These are phyloP conservation scores for Drosophila acutilabella DNA, from an alignment of 2,888 invertebrate species.

Conservation along the genomic window DNA sequence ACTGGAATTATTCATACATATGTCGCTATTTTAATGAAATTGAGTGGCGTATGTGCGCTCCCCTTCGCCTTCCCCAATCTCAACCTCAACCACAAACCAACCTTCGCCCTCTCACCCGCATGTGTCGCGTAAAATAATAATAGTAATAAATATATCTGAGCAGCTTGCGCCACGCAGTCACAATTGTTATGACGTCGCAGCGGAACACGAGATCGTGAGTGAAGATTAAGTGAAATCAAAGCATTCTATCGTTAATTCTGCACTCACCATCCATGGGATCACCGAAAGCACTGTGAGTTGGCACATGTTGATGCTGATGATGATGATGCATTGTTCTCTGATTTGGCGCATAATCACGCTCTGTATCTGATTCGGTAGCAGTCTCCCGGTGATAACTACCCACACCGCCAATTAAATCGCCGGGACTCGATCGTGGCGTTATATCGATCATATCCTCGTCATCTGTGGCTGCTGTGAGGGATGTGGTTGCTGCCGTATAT, in stretches of 20 bases:
- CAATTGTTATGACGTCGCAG: slow-evolving; percentile 42
- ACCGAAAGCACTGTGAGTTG: slow-evolving; percentile 85
- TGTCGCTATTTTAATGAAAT: slow-evolving; percentile 29
- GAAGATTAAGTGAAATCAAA: slow-evolving; percentile 36
- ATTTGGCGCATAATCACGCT: slow-evolving; percentile 73
- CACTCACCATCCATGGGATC: slow-evolving; percentile 81
- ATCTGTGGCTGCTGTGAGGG: slow-evolving; percentile 83
- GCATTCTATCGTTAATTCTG: neutral
- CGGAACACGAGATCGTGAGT: slow-evolving; percentile 29
- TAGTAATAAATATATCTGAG: slow-evolving; percentile 32
- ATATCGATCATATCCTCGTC: slow-evolving; percentile 89
- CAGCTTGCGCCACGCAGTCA: slow-evolving; percentile 35
- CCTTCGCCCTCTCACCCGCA: slow-evolving; percentile 13
- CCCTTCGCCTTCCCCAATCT: neutral
- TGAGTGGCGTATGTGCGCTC: slow-evolving; percentile 13
- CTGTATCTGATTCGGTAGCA: slow-evolving; percentile 81
- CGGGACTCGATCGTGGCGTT: slow-evolving; percentile 86
- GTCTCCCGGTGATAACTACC: slow-evolving; percentile 70
- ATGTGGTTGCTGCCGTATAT: slow-evolving; percentile 76
- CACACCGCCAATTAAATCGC: slow-evolving; percentile 69
- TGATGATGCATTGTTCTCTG: slow-evolving; percentile 67
- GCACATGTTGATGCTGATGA: slow-evolving; percentile 81
- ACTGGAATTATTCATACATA: slow-evolving; percentile 24
- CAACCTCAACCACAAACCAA: neutral
- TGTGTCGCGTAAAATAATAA: slow-evolving; percentile 14